Conservation (phyloP, 2,797 vertebrate species). For the Ceyx erithaca region DNA sequence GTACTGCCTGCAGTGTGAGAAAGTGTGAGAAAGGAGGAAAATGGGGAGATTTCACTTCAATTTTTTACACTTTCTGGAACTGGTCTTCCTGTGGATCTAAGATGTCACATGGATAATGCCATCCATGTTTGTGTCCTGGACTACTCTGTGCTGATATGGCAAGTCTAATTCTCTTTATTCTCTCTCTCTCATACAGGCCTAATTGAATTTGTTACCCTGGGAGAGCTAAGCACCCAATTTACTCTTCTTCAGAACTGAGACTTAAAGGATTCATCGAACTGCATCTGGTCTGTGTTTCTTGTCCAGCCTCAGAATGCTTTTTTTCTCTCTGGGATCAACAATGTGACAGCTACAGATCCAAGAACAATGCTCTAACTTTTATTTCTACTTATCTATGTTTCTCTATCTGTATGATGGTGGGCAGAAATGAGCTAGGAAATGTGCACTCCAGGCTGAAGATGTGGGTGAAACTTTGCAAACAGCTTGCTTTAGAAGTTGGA, state of each 20-base stretch:
- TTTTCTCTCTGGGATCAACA: neutral
- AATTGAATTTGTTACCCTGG: neutral
- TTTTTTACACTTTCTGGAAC: neutral
- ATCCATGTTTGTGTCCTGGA: neutral
- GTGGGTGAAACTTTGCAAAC: neutral
- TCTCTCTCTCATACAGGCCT: neutral
- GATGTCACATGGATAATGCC: neutral
- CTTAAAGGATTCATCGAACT: neutral
- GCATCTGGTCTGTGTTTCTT: neutral
- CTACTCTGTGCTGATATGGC: neutral
- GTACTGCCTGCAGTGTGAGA: neutral
- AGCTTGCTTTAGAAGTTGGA: neutral
- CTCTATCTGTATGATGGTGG: neutral
- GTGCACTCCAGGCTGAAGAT: neutral
- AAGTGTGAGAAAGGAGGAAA: neutral
- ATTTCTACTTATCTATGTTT: neutral
- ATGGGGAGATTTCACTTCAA: neutral
- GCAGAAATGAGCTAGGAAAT: neutral
- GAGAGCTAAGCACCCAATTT: neutral
- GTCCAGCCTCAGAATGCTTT: neutral
- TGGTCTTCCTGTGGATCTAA: neutral
- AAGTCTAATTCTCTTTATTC: neutral
- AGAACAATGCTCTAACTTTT: neutral
- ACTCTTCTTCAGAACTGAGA: neutral
- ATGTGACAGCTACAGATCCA: neutral